Conservation (phyloP, 92 coral and sea anemone genomes). For the Galaxea fascicularis region DNA sequence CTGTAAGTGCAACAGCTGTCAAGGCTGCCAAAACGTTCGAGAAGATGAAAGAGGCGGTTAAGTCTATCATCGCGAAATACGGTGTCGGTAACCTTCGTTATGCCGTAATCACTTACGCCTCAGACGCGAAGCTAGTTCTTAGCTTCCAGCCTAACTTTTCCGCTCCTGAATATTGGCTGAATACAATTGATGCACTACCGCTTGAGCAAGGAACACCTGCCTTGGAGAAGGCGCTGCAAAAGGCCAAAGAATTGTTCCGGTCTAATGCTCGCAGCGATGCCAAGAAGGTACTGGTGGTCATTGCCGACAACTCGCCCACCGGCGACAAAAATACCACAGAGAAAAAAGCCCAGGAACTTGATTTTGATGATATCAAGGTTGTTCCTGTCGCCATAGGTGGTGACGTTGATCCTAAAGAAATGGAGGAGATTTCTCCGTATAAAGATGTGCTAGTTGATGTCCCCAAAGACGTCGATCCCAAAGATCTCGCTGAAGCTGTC, state of each 20-base stretch:
- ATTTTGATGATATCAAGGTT: constrained; percentile 67
- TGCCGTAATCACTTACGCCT: constrained; percentile 64
- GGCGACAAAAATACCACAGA: constrained; percentile 43
- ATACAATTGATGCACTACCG: constrained; percentile 47
- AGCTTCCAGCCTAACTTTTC: constrained; percentile 62
- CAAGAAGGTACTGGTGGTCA: constrained; percentile 72
- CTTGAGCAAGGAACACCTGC: constrained; percentile 65
- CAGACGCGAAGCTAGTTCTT: constrained; percentile 24
- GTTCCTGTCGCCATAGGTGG: constrained; percentile 85
- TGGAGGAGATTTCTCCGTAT: constrained; percentile 68
- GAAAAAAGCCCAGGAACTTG: constrained; percentile 72
- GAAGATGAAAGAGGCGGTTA: constrained; percentile 76
- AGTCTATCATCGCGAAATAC: constrained; percentile 64
- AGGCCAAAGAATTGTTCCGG: constrained; percentile 68
- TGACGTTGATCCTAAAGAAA: constrained; percentile 64
- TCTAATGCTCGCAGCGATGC: constrained; percentile 77
- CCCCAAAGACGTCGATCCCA: constrained; percentile 54
- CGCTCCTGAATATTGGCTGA: constrained; percentile 48
- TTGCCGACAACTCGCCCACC: constrained; percentile 75
- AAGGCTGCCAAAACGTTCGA: constrained; percentile 64
- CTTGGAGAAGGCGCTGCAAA: constrained; percentile 66
- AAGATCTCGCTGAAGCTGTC: constrained; percentile 59
- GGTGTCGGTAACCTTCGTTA: constrained; percentile 72
- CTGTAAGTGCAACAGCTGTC: constrained; percentile 76
- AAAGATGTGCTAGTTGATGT: constrained; percentile 70